Evolutionary conservation across 2,888 invertebrate genomes (phyloP).

Genomic region (Notodonta dromedarius): DNA sequence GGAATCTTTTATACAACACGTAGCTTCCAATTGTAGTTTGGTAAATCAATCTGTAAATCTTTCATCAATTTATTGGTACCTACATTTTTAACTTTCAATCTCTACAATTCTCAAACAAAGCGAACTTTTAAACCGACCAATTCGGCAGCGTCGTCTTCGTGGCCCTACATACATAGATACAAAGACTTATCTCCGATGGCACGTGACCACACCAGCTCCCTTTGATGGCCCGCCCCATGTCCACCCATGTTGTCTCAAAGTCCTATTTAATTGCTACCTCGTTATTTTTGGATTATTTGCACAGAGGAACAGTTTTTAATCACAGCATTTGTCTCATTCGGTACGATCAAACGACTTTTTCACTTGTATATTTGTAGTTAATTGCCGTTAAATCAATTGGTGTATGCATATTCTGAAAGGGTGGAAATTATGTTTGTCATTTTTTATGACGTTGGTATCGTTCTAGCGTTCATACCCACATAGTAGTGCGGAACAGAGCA

Average conservation of each 20-base stretch:
- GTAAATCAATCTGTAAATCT: no score
- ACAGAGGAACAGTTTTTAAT: conserved; percentile 65
- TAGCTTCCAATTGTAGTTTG: no score
- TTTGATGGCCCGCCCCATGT: conserved; percentile 69
- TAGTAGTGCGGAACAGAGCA: no score
- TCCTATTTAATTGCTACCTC: conserved; percentile 80
- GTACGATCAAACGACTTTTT: conserved; percentile 62
- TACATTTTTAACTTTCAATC: no score
- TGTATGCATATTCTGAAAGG: conserved; percentile 34
- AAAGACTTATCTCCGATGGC: conserved; percentile 54
- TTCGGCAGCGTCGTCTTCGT: conserved; percentile 11
- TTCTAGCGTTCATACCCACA: no score
- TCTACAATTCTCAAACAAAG: neutral
- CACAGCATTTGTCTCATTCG: conserved; percentile 49
- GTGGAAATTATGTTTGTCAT: conserved; percentile 16
- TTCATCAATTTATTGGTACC: no score
- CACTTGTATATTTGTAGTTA: conserved; percentile 58
- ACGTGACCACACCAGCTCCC: conserved; percentile 55
- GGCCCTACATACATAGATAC: conserved; percentile 27
- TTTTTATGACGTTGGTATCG: no score
- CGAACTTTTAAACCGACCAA: neutral
- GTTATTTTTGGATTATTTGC: conserved; percentile 83
- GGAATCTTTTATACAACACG: no score
- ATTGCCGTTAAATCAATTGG: conserved; percentile 62
- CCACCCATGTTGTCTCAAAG: conserved; percentile 71